Percentiles rank a stretch among this genome's conserved stretches.
Conservation (phyloP, 2,113 vertebrate genomes). For the Spermophilus dauricus region DNA sequence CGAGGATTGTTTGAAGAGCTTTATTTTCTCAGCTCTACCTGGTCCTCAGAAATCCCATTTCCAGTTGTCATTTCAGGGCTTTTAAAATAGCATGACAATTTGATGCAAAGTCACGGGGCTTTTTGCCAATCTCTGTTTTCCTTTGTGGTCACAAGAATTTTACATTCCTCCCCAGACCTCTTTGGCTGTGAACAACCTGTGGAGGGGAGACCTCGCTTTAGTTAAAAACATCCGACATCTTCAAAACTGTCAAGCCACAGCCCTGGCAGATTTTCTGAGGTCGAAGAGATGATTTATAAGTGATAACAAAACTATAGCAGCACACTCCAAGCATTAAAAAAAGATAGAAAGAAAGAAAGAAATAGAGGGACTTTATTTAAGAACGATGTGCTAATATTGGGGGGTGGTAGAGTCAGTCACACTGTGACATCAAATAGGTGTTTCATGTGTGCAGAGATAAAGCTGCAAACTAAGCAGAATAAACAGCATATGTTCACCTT, state of each 20-base stretch:
- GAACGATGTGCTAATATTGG: constrained; percentile 29
- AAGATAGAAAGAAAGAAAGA: neutral
- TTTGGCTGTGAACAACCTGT: neutral
- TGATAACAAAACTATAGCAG: neutral
- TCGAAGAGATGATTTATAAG: constrained; percentile 32
- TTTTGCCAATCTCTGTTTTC: constrained; percentile 21
- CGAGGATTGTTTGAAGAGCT: neutral
- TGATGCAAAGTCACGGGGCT: constrained; percentile 11
- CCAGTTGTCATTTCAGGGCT: constrained; percentile 39
- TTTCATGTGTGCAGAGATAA: constrained; percentile 50
- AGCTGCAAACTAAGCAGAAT: constrained; percentile 39
- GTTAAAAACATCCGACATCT: neutral
- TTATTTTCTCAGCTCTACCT: neutral
- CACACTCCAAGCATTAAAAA: constrained; percentile 13
- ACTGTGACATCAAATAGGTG: neutral
- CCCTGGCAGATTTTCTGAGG: constrained; percentile 27
- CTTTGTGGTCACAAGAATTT: neutral
- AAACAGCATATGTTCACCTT: constrained; percentile 64
- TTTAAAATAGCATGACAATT: constrained; percentile 51
- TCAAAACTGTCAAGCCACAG: constrained; percentile 46
- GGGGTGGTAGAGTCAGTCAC: neutral
- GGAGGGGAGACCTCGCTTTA: neutral
- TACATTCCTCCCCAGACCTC: constrained; percentile 51
- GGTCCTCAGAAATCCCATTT: neutral
- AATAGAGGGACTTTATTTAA: constrained; percentile 42